Conservation (phyloP, 2,113 vertebrate species). For the Clarias macrocephalus region DNA sequence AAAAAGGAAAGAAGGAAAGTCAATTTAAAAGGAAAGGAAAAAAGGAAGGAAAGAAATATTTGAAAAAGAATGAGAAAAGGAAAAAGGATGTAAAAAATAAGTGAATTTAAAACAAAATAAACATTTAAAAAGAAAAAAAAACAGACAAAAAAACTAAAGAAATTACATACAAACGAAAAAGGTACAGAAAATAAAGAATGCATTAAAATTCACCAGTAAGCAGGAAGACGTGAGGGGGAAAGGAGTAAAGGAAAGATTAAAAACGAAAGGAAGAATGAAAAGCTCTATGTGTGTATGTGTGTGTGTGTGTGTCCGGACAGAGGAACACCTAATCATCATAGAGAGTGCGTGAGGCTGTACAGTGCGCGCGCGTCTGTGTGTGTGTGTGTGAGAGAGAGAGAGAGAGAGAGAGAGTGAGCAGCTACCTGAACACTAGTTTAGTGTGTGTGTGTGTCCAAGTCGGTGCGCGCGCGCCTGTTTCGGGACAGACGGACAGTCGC, state of each 20-base stretch:
- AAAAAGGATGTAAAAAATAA: neutral
- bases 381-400: conserved; percentile 12
- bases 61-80: neutral
- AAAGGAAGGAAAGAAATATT: no score
- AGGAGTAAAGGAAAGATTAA: no score
- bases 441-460: neutral
- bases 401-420: conserved; percentile 7
- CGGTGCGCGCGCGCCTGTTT: neutral
- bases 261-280: neutral
- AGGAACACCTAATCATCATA: neutral
- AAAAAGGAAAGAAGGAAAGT: neutral
- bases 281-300: neutral
- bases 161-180: neutral
- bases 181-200: no score
- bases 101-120: neutral
- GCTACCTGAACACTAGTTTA: neutral
- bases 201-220: no score
- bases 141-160: neutral
- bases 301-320: conserved; percentile 12
- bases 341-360: neutral
- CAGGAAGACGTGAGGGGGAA: no score
- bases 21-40: neutral
- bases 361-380: neutral
- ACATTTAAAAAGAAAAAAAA: neutral
- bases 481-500: neutral